Evolutionary conservation across 2,113 vertebrate species (phyloP).

Genomic region (Addax nasomaculatus): DNA sequence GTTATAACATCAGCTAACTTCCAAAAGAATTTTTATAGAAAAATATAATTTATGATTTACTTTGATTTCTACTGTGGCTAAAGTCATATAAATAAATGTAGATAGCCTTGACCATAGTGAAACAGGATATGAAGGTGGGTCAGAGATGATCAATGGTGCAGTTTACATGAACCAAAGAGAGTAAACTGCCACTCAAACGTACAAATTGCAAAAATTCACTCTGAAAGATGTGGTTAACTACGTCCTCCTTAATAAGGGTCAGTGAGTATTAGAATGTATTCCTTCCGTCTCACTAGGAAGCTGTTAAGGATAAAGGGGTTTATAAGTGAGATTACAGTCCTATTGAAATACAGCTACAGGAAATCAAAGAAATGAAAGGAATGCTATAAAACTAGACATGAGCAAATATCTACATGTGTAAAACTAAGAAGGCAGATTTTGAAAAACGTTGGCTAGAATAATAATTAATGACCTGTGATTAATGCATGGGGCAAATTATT

Average conservation of each 20-base stretch:
- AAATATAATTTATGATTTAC: not conserved
- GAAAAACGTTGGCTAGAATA: not conserved
- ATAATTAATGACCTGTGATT: not conserved
- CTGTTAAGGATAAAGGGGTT: not conserved
- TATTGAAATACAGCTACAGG: not conserved
- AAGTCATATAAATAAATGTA: not conserved
- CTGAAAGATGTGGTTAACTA: not conserved
- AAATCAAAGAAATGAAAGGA: not conserved
- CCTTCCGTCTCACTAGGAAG: not conserved
- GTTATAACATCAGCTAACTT: not conserved
- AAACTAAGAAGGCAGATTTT: not conserved
- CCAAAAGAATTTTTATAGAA: not conserved
- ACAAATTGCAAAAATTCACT: not conserved
- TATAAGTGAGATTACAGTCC: not conserved
- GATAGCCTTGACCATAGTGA: not conserved
- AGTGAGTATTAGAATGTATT: not conserved
- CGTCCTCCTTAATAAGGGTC: not conserved
- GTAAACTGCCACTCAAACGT: not conserved
- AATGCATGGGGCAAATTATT: not conserved
- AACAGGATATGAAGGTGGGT: not conserved
- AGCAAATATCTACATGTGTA: not conserved
- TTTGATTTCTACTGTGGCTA: not conserved
- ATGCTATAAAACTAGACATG: not conserved
- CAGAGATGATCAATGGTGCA: not conserved
- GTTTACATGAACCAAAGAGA: not conserved